These are phyloP conservation scores for Parnassius apollo DNA, from an alignment of 2,888 invertebrate species.

Conservation along the genomic window DNA sequence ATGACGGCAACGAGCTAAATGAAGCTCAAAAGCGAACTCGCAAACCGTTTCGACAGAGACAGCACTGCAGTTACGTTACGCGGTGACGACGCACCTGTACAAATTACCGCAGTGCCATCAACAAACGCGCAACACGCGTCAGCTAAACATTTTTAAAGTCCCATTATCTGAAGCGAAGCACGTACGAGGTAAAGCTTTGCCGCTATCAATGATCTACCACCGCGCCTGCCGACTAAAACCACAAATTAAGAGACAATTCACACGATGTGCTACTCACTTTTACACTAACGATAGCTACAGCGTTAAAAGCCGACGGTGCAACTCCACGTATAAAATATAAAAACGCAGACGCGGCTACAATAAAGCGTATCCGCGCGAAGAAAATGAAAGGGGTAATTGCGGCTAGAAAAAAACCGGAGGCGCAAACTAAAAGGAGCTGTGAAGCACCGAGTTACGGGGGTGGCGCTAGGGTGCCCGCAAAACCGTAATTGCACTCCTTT, in stretches of 20 bases:
- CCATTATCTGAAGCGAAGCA: slow-evolving; percentile 45
- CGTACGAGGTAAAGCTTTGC: slow-evolving; percentile 60
- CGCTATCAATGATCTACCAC: slow-evolving; percentile 48
- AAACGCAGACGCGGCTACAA: slow-evolving; percentile 60
- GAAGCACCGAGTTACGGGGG: slow-evolving; percentile 53
- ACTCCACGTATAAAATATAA: slow-evolving; percentile 48
- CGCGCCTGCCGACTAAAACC: slow-evolving; percentile 36
- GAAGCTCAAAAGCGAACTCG: slow-evolving; percentile 31
- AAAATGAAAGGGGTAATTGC: slow-evolving; percentile 70
- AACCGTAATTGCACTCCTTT: slow-evolving; percentile 6
- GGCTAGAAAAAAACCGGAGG: slow-evolving; percentile 61
- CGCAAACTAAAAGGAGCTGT: slow-evolving; percentile 66
- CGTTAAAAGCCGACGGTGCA: slow-evolving; percentile 52
- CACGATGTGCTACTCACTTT: slow-evolving; percentile 49
- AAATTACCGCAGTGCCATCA: slow-evolving; percentile 37
- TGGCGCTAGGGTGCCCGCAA: slow-evolving; percentile 39
- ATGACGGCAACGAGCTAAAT: no score
- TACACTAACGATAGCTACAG: slow-evolving; percentile 38
- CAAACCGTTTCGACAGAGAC: slow-evolving; percentile 35
- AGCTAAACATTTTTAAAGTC: slow-evolving; percentile 54
- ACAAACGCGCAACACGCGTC: slow-evolving; percentile 42
- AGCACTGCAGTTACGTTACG: slow-evolving; percentile 35
- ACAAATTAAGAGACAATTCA: slow-evolving; percentile 61
- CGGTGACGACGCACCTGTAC: slow-evolving; percentile 34
- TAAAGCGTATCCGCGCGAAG: slow-evolving; percentile 59